These are phyloP conservation scores for Amphipoea lucens DNA, from an alignment of 2,888 invertebrate species.

Conservation along the genomic window DNA sequence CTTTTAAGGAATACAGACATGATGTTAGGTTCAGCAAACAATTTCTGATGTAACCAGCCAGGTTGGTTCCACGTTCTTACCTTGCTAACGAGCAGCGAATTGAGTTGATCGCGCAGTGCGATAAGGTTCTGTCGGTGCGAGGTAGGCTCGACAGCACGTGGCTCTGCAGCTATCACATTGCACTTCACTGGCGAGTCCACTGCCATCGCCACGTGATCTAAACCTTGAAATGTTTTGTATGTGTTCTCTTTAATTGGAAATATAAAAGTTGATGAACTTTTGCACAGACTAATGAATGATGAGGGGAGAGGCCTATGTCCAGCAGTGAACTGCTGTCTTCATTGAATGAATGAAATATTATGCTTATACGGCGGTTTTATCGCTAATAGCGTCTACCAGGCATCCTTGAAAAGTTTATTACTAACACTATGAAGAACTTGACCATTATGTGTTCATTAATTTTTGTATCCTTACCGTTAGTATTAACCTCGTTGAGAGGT, in stretches of 20 bases:
- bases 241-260: slow-evolving; percentile 16
- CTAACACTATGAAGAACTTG: background rate
- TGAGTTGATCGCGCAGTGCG: slow-evolving; percentile 84
- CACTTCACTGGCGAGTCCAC: slow-evolving; percentile 84
- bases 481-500: slow-evolving; percentile 93
- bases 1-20: background rate
- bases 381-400: no score
- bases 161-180: slow-evolving; percentile 72
- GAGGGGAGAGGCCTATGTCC: background rate
- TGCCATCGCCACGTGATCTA: slow-evolving; percentile 78
- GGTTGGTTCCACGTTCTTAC: slow-evolving; percentile 24
- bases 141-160: slow-evolving; percentile 81
- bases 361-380: no score
- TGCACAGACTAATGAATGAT: slow-evolving; percentile 17
- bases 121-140: slow-evolving; percentile 85
- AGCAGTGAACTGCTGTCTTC: background rate
- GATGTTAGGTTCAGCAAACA: background rate
- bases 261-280: slow-evolving; percentile 2
- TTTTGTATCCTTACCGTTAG: slow-evolving; percentile 77
- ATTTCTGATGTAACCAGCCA: background rate
- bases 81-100: slow-evolving; percentile 79
- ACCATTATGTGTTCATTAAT: background rate
- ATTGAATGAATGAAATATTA: background rate
- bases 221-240: slow-evolving; percentile 29
- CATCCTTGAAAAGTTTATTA: background rate